Base-by-base conservation (phyloP, 2,888 invertebrate species). In the Gymnocheta viridis region DNA sequence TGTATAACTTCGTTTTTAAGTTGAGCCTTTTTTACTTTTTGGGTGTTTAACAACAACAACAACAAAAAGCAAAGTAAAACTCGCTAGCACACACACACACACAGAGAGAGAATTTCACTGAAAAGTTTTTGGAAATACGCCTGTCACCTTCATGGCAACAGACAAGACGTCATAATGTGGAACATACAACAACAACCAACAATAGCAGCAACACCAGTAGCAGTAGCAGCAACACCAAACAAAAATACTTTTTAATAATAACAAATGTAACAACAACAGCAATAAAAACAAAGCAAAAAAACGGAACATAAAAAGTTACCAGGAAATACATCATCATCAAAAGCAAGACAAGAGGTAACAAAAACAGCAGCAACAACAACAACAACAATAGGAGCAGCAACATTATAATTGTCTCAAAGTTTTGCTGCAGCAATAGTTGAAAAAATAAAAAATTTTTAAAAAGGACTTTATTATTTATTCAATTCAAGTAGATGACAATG, bases 141-240 rank as follows among this genome's bases (percentile, higher is more conserved):
- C 77, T 84, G 81, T 84, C 81, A 78, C 73, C 77, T 81, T 84
- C 67, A 81, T 73, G 73, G 62, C 72, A 84, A 78, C 69, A 81
- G 84, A 84, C 84, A 84, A 77, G 84, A 78, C 81, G 84, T 84
- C 84, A 81, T 81, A 81, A 81, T 81, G 77, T 64, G 41, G 41
- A 81, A 84, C 84, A 84, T 73, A 38, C 67, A 70, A 54, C 79
- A 79, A 70, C 69, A 44, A 41, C 29, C n/a, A 74, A 4, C 24
- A 47, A 6, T 6, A 5, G 14, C 70, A 19, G 51, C 32, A 47
- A 12, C 7, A 54, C 44, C 38, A 58, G 19, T 9, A 32, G 6
- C 66, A 67, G 62, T 66, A 44, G 17, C 70, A 60, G 54, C 76
- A 70, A 70, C 27, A 47, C 27, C 49, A 72, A 72, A 22, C 27